These are phyloP conservation scores for Stichodactyla helianthus DNA, from an alignment of 64 coral and sea anemone species.

Conservation along the genomic window DNA sequence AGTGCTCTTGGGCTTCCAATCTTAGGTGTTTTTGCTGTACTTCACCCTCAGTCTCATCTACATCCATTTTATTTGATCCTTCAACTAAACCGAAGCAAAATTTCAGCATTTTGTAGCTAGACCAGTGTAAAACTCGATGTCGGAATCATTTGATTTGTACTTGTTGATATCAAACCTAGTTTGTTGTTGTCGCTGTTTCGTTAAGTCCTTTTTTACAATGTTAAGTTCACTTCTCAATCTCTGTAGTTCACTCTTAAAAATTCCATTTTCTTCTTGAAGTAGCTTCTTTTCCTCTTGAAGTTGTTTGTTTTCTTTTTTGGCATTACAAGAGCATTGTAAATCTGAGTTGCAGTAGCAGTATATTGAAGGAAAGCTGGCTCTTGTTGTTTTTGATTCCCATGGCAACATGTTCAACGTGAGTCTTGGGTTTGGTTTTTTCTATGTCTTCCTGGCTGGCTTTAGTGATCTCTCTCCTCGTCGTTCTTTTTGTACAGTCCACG, in stretches of 20 bases:
- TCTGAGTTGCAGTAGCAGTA: slow-evolving; percentile 27
- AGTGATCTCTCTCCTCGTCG: slow-evolving; percentile 29
- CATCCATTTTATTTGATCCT: not conserved
- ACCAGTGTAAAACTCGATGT: slow-evolving; percentile 59
- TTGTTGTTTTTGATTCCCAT: no score
- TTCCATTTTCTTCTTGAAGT: slow-evolving; percentile 10
- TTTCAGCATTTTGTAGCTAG: slow-evolving; percentile 23
- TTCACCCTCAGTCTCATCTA: slow-evolving; percentile 11
- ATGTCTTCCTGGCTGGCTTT: slow-evolving; percentile 40
- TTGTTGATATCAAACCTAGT: slow-evolving; percentile 63
- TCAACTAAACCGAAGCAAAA: not conserved
- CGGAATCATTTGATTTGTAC: slow-evolving; percentile 42
- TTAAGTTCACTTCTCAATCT: not conserved
- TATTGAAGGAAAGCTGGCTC: no score
- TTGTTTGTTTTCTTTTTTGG: slow-evolving; percentile 11
- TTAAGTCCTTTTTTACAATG: not conserved
- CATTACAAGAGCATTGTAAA: not conserved
- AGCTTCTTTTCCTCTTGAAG: slow-evolving; percentile 25
- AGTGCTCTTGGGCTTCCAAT: slow-evolving; percentile 27
- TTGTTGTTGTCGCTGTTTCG: slow-evolving; percentile 16
- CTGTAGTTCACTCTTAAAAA: slow-evolving; percentile 24
- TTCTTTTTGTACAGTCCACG: slow-evolving; percentile 25
- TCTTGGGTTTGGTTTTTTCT: slow-evolving; percentile 19
- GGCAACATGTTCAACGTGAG: not conserved
- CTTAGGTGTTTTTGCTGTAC: slow-evolving; percentile 24